Percentiles rank a stretch among this genome's conserved stretches.
phyloP scores from a whole-genome alignment of 1,140 invertebrate species.

The Lepidotrigona ventralis region DNA sequence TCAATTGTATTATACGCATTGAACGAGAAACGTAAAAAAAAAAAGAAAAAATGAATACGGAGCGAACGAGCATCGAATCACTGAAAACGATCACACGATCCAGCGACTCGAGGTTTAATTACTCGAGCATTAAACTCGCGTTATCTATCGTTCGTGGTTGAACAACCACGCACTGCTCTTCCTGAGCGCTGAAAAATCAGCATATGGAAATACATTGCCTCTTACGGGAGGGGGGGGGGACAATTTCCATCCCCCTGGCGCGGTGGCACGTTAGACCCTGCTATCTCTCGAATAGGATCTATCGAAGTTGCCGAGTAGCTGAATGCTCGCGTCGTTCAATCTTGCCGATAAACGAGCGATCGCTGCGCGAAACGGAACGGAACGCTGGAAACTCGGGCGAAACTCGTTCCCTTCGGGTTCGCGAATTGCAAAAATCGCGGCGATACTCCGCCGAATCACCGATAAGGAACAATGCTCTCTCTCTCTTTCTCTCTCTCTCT shows the following conservation, averaged over 20 bases:
- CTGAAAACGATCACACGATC: not conserved
- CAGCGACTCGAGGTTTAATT: not conserved
- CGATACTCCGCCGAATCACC: not conserved
- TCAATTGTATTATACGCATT: too few species aligned
- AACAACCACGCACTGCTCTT: not conserved
- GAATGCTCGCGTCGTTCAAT: slow-evolving; percentile 24
- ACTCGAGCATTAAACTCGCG: not conserved
- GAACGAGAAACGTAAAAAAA: too few species aligned
- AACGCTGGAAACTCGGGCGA: not conserved
- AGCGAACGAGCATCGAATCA: not conserved
- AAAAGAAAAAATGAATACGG: too few species aligned
- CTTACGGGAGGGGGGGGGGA: too few species aligned
- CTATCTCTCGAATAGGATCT: not conserved
- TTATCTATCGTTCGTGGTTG: not conserved
- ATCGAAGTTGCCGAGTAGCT: not conserved
- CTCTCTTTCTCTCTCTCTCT: slow-evolving; percentile 4
- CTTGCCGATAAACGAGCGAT: slow-evolving; percentile 28
- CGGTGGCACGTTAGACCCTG: not conserved
- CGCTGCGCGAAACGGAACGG: not conserved
- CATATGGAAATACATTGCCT: not conserved
- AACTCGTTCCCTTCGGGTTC: slow-evolving; percentile 2
- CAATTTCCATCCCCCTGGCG: not conserved
- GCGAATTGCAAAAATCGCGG: slow-evolving; percentile 46
- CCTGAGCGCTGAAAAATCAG: not conserved
- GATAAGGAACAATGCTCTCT: slow-evolving; percentile 48